Evolutionary conservation across 2,888 invertebrate genomes (phyloP).

Genomic region (Polydesmus complanatus): DNA sequence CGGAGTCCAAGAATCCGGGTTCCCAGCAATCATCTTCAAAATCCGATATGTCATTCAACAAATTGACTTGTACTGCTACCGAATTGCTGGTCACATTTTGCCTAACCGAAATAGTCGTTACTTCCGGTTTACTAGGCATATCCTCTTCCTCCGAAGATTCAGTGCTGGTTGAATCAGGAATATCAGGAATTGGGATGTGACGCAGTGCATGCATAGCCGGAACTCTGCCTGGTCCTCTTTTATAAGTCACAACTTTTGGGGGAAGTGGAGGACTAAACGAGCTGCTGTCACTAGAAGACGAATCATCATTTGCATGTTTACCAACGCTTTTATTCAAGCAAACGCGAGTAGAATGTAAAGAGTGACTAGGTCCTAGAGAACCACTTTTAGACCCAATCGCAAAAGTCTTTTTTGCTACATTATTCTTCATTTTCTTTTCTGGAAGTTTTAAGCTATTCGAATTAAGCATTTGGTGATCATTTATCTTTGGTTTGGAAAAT

Average conservation of each 20-base stretch:
- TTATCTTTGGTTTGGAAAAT: no score
- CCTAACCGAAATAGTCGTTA: slow-evolving; percentile 17
- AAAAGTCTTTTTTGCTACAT: no score
- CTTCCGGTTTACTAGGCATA: slow-evolving; percentile 12
- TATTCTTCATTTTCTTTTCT: neutral
- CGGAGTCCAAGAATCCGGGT: slow-evolving; percentile 10
- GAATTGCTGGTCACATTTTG: slow-evolving; percentile 18
- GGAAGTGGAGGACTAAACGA: neutral
- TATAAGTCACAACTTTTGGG: neutral
- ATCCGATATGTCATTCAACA: slow-evolving; percentile 17
- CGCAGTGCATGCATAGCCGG: slow-evolving; percentile 7
- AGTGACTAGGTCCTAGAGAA: no score
- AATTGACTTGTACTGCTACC: slow-evolving; percentile 17
- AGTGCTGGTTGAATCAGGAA: slow-evolving; percentile 1
- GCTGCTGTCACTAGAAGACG: slow-evolving; percentile 1
- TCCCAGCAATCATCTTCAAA: slow-evolving; percentile 16
- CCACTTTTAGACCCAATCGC: no score
- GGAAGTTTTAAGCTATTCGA: neutral
- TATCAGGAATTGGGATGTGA: neutral
- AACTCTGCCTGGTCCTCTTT: slow-evolving; percentile 3
- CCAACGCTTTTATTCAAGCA: no score
- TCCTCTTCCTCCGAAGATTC: neutral
- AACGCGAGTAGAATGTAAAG: no score
- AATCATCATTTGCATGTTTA: neutral
- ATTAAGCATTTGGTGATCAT: no score